Conservation (phyloP, 2,113 vertebrate genomes). For the Paradisaea rubra region DNA sequence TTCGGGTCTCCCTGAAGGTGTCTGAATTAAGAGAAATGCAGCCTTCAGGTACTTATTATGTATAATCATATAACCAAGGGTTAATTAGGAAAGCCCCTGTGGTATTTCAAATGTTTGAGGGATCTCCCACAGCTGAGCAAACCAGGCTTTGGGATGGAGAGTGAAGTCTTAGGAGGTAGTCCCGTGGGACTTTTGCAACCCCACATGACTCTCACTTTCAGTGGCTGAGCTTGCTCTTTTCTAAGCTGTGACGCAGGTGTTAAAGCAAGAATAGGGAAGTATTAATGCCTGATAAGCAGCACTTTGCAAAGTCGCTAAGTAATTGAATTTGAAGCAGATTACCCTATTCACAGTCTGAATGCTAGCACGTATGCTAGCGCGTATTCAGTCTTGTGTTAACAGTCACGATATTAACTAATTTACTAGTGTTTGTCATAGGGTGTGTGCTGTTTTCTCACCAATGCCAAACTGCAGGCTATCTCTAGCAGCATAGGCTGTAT, state of each 20-base stretch:
- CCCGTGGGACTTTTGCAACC: not conserved
- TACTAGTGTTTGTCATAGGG: not conserved
- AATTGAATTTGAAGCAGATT: slow-evolving; percentile 31
- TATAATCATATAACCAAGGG: not conserved
- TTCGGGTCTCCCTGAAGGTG: not conserved
- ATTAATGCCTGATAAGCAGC: slow-evolving; percentile 38
- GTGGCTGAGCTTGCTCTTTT: not conserved
- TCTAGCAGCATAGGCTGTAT: not conserved
- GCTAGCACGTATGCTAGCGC: not conserved
- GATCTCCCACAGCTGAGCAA: not conserved
- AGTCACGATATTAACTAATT: not conserved
- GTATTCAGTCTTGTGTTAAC: not conserved
- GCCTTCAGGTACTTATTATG: slow-evolving; percentile 19
- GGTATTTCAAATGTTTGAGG: not conserved
- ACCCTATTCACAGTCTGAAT: not conserved
- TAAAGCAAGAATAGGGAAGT: slow-evolving; percentile 31
- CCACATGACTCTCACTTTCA: not conserved
- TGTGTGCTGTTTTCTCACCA: not conserved
- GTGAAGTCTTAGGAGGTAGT: not conserved
- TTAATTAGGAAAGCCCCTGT: slow-evolving; percentile 39
- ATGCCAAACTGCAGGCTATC: not conserved
- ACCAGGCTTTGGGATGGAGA: not conserved
- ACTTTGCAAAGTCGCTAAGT: not conserved
- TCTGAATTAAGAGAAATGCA: not conserved
- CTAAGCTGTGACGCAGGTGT: not conserved